Evolutionary conservation across 2,797 vertebrate genomes (phyloP).

Genomic region (Thalassophryne amazonica): DNA sequence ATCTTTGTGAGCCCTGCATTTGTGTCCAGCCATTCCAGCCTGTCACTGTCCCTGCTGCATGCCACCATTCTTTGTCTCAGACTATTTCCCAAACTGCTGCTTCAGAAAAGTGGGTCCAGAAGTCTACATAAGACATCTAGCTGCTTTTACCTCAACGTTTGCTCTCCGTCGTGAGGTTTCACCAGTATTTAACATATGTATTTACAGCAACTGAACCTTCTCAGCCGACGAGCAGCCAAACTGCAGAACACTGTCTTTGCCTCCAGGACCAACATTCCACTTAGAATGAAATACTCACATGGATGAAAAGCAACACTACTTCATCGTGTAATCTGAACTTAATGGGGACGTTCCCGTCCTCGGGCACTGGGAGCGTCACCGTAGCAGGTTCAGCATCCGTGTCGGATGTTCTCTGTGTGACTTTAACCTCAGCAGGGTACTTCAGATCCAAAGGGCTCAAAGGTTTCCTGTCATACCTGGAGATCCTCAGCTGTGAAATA

Average conservation of each 20-base stretch:
- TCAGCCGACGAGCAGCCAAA: conserved; percentile 29
- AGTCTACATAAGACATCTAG: too few species aligned
- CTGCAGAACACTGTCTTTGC: neutral
- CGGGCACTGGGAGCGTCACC: conserved; percentile 41
- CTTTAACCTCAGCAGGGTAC: conserved; percentile 35
- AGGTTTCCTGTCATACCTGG: conserved; percentile 45
- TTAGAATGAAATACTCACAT: conserved; percentile 37
- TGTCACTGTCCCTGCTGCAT: too few species aligned
- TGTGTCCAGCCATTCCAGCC: too few species aligned
- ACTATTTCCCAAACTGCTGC: too few species aligned
- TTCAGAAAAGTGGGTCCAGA: too few species aligned
- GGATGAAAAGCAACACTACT: conserved; percentile 45
- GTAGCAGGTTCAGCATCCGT: neutral
- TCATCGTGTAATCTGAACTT: conserved; percentile 45
- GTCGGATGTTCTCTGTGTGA: conserved; percentile 41
- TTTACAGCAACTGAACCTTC: conserved; percentile 14
- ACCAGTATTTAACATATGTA: neutral
- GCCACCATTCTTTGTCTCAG: too few species aligned
- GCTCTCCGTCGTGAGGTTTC: too few species aligned
- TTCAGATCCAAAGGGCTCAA: conserved; percentile 30
- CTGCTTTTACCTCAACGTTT: too few species aligned
- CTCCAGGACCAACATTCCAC: neutral
- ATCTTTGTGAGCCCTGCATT: too few species aligned
- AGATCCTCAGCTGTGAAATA: conserved; percentile 55
- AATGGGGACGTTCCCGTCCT: conserved; percentile 57